These are phyloP conservation scores for Naso thynnoides DNA, from an alignment of 2,797 vertebrate species.

Conservation along the genomic window DNA sequence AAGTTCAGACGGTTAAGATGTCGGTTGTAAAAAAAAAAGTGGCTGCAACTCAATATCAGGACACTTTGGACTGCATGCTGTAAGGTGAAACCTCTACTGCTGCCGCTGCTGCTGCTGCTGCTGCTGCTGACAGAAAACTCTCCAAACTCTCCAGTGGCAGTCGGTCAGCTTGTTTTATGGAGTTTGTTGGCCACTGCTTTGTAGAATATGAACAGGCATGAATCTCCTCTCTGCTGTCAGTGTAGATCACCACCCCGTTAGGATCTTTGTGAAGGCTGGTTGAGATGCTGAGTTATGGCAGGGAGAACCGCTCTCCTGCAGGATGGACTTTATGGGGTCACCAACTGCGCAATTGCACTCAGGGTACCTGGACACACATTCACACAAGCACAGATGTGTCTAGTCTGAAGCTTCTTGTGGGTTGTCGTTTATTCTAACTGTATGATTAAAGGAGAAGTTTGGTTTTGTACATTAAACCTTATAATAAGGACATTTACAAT, in stretches of 20 bases:
- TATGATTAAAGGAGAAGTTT: too few species aligned
- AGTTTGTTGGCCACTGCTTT: conserved; percentile 45
- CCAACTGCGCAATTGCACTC: conserved; percentile 51
- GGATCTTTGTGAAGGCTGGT: conserved; percentile 45
- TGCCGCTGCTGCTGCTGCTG: conserved; percentile 2
- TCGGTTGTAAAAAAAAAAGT: conserved; percentile 6
- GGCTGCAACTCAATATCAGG: conserved; percentile 26
- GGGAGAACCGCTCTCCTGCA: conserved; percentile 53
- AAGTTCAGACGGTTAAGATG: conserved; percentile 5
- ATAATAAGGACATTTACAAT: too few species aligned
- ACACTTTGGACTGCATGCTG: conserved; percentile 1
- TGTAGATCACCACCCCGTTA: conserved; percentile 45
- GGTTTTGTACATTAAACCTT: too few species aligned
- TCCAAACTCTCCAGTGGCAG: conserved; percentile 35
- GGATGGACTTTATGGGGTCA: conserved; percentile 71
- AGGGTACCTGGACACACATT: conserved; percentile 54
- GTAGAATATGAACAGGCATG: conserved; percentile 36
- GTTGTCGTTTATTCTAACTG: too few species aligned
- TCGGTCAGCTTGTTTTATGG: conserved; percentile 35
- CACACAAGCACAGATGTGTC: conserved; percentile 39
- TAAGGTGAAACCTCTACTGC: conserved; percentile 37
- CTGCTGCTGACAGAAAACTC: conserved; percentile 30
- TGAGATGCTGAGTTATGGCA: conserved; percentile 59
- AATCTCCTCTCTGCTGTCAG: conserved; percentile 51
- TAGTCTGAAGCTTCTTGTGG: conserved; percentile 61